Evolutionary conservation across 2,113 vertebrate genomes (phyloP).

Genomic region (Charadrius vociferus): DNA sequence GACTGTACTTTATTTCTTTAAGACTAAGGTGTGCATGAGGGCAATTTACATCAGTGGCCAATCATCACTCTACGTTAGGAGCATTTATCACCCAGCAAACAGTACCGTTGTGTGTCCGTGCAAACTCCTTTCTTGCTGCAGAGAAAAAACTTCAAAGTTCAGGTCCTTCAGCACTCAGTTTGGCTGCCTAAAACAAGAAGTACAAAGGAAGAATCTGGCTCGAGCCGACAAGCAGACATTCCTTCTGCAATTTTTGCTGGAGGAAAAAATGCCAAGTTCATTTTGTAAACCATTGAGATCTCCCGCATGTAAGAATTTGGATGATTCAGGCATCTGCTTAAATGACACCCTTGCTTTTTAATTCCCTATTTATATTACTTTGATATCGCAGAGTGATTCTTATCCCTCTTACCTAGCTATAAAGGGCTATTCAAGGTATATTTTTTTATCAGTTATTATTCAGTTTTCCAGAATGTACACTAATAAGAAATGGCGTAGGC

Average conservation of each 20-base stretch:
- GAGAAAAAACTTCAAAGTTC: background rate
- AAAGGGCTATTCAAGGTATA: constrained; percentile 47
- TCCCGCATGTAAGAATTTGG: background rate
- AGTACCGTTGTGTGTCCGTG: background rate
- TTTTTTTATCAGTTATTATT: constrained; percentile 59
- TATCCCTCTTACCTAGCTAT: constrained; percentile 53
- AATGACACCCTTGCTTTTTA: constrained; percentile 21
- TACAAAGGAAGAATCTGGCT: background rate
- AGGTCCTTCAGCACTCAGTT: background rate
- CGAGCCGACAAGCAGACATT: background rate
- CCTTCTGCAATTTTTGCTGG: background rate
- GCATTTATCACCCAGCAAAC: constrained; percentile 31
- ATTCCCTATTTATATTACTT: constrained; percentile 50
- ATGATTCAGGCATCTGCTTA: background rate
- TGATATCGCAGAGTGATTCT: constrained; percentile 23
- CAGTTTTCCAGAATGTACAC: constrained; percentile 61
- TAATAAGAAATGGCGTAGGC: constrained; percentile 65
- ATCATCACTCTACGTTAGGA: constrained; percentile 17
- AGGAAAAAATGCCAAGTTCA: constrained; percentile 3
- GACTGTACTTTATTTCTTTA: constrained; percentile 55
- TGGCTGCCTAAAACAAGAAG: background rate
- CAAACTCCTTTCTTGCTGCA: background rate
- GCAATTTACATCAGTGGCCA: constrained; percentile 51
- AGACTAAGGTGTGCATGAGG: constrained; percentile 44
- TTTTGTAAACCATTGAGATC: background rate